Evolutionary conservation across 2,888 invertebrate species (phyloP).

Genomic region (Taphrorychus bicolor): DNA sequence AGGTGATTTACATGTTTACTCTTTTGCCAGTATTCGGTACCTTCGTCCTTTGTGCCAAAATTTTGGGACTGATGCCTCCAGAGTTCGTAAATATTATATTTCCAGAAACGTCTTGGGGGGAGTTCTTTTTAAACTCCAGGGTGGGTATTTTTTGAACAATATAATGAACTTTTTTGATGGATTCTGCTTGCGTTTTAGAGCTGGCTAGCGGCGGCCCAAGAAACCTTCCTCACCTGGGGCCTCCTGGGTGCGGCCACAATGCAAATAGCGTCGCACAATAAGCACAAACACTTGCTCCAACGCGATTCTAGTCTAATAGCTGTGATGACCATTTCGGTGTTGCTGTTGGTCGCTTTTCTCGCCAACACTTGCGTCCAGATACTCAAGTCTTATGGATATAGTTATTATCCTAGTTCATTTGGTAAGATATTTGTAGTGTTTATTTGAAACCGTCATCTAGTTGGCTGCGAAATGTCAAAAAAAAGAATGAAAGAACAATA

Average conservation of each 20-base stretch:
- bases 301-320: conserved; percentile 73
- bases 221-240: conserved; percentile 90
- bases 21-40: conserved; percentile 80
- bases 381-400: conserved; percentile 74
- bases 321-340: conserved; percentile 75
- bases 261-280: conserved; percentile 81
- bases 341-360: conserved; percentile 78
- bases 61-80: conserved; percentile 75
- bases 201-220: conserved; percentile 89
- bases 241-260: conserved; percentile 80
- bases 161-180: neutral
- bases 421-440: no score
- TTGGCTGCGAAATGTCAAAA: no score
- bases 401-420: conserved; percentile 83
- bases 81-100: conserved; percentile 74
- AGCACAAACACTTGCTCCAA: conserved; percentile 69
- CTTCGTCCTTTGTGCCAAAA: conserved; percentile 75
- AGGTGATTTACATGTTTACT: conserved; percentile 78
- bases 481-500: no score
- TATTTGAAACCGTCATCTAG: no score
- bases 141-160: conserved; percentile 60
- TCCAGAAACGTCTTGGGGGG: conserved; percentile 81
- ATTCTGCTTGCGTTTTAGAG: conserved; percentile 64
- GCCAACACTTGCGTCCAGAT: conserved; percentile 85
- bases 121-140: conserved; percentile 84